Conservation (phyloP, 2,797 vertebrate genomes). For the Coracias cyanogaster region DNA sequence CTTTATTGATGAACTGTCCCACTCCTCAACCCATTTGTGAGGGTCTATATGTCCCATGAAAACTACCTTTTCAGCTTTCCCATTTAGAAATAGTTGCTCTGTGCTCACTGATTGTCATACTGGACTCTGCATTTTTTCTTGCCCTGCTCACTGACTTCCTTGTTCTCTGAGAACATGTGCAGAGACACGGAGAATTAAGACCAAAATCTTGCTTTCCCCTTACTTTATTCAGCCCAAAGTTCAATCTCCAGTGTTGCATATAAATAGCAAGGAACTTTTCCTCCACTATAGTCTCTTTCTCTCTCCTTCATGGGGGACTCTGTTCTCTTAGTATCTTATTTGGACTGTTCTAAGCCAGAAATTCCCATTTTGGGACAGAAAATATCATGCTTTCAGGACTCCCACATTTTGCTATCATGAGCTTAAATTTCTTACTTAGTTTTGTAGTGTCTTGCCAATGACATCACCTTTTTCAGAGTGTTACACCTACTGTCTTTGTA, state of each 20-base stretch:
- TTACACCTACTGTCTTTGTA: background rate
- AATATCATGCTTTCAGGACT: background rate
- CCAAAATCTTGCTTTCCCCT: background rate
- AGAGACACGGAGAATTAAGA: background rate
- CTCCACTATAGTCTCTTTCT: background rate
- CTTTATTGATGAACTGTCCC: background rate
- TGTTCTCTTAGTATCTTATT: background rate
- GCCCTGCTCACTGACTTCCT: background rate
- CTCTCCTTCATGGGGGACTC: background rate
- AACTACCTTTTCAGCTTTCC: background rate
- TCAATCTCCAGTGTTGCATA: background rate
- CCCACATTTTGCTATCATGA: background rate
- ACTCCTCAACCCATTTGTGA: background rate
- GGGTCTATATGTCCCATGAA: background rate
- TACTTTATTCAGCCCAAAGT: background rate
- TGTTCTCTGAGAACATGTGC: background rate
- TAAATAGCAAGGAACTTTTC: background rate
- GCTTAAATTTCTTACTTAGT: background rate
- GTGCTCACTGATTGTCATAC: background rate
- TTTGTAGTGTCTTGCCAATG: background rate
- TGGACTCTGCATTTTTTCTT: background rate
- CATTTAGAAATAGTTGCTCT: background rate
- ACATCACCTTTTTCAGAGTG: background rate
- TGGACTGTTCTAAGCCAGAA: background rate
- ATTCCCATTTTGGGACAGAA: background rate